phyloP scores from a whole-genome alignment of 2,888 invertebrate species.

The Drymonia ruficornis region DNA sequence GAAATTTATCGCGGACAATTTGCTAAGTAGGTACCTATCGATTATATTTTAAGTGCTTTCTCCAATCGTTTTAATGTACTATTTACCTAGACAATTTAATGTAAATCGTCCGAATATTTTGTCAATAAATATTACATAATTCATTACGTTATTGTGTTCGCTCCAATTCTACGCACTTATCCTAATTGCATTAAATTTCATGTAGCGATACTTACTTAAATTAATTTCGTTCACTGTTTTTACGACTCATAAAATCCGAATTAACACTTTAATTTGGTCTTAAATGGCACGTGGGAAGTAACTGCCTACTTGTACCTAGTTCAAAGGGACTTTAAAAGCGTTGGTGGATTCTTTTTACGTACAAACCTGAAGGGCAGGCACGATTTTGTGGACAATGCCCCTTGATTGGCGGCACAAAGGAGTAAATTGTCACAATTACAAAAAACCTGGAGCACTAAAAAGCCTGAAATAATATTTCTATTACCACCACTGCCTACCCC shows the following conservation, averaged over 20 bases:
- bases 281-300: conserved; percentile 34
- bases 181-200: conserved; percentile 56
- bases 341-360: conserved; percentile 25
- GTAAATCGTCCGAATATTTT: neutral
- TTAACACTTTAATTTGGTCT: conserved; percentile 38
- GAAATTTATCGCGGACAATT: too few relatives aligned
- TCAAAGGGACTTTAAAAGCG: conserved; percentile 20
- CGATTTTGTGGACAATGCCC: conserved; percentile 24
- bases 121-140: conserved; percentile 33
- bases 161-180: conserved; percentile 55
- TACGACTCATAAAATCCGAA: conserved; percentile 56
- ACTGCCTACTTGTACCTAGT: conserved; percentile 30
- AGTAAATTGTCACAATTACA: conserved; percentile 46
- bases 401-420: conserved; percentile 43
- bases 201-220: conserved; percentile 36
- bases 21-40: too few relatives aligned
- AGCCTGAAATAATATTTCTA: too few relatives aligned
- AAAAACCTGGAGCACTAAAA: too few relatives aligned
- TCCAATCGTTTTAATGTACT: neutral
- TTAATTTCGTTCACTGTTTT: conserved; percentile 60
- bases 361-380: conserved; percentile 20
- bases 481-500: too few relatives aligned
- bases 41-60: neutral
- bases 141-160: conserved; percentile 46
- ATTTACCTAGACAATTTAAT: neutral